Evolutionary conservation across 2,113 vertebrate species (phyloP).

Genomic region (Cyanoderma ruficeps): DNA sequence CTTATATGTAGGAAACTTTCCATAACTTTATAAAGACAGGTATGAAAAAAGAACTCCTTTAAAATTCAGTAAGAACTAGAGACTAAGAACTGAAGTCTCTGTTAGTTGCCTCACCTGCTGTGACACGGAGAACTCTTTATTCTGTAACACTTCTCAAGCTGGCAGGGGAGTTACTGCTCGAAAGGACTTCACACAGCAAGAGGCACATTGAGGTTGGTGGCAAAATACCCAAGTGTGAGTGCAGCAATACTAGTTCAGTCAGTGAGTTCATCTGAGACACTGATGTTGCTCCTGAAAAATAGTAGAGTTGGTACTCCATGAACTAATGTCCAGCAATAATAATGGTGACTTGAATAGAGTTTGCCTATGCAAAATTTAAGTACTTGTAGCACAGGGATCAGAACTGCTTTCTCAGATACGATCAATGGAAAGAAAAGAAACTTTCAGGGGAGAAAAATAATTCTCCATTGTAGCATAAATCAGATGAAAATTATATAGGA

Average conservation of each 20-base stretch:
- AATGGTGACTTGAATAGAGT: neutral
- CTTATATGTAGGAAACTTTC: neutral
- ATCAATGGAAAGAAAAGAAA: neutral
- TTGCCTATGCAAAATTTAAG: neutral
- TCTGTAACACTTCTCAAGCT: conserved; percentile 22
- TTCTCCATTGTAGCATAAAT: neutral
- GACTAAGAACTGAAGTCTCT: conserved; percentile 28
- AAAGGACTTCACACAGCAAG: conserved; percentile 59
- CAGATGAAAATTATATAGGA: neutral
- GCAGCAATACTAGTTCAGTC: neutral
- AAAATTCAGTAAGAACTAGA: conserved; percentile 37
- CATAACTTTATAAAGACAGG: neutral
- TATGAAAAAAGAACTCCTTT: conserved; percentile 25
- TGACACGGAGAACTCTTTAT: conserved; percentile 40
- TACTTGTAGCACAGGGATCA: neutral
- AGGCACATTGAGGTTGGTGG: conserved; percentile 23
- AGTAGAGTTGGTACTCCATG: neutral
- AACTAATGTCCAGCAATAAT: neutral
- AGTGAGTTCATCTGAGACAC: neutral
- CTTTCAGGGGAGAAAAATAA: neutral
- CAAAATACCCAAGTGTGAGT: conserved; percentile 31
- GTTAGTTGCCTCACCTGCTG: conserved; percentile 48
- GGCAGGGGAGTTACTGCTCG: conserved; percentile 7
- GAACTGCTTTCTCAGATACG: neutral
- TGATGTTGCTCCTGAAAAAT: neutral